A percentile compares a stretch with the other conserved stretches of the same genome.
These are phyloP conservation scores for Opisthograptis luteolata DNA, from an alignment of 2,888 invertebrate species.

Conservation along the genomic window DNA sequence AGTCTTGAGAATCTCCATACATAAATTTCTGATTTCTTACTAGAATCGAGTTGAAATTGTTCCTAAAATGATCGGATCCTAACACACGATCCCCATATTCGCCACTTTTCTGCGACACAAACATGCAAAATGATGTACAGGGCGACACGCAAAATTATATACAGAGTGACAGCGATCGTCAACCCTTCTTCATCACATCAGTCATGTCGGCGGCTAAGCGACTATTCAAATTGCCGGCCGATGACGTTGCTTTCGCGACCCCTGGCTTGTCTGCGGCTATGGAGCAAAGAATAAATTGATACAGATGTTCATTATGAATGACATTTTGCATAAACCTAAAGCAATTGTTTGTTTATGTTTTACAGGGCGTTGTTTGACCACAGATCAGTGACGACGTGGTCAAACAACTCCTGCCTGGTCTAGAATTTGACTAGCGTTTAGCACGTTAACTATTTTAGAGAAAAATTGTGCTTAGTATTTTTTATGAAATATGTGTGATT, in stretches of 20 bases:
- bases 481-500: too few species aligned
- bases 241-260: slow-evolving; percentile 82
- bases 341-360: too few species aligned
- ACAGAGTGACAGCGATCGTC: slow-evolving; percentile 74
- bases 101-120: slow-evolving; percentile 13
- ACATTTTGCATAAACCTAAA: too few species aligned
- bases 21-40: too few species aligned
- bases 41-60: too few species aligned
- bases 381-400: too few species aligned
- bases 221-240: slow-evolving; percentile 83
- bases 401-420: too few species aligned
- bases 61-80: background rate
- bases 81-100: background rate
- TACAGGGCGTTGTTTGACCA: too few species aligned
- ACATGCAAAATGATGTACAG: slow-evolving; percentile 26
- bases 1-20: too few species aligned
- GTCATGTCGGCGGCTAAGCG: slow-evolving; percentile 80
- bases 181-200: slow-evolving; percentile 81
- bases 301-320: slow-evolving; percentile 1
- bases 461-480: too few species aligned
- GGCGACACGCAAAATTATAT: slow-evolving; percentile 72
- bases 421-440: too few species aligned
- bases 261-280: slow-evolving; percentile 71
- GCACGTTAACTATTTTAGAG: too few species aligned
- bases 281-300: slow-evolving; percentile 45